Evolutionary conservation across 1,140 invertebrate genomes (phyloP).

Genomic region (Mya arenaria): DNA sequence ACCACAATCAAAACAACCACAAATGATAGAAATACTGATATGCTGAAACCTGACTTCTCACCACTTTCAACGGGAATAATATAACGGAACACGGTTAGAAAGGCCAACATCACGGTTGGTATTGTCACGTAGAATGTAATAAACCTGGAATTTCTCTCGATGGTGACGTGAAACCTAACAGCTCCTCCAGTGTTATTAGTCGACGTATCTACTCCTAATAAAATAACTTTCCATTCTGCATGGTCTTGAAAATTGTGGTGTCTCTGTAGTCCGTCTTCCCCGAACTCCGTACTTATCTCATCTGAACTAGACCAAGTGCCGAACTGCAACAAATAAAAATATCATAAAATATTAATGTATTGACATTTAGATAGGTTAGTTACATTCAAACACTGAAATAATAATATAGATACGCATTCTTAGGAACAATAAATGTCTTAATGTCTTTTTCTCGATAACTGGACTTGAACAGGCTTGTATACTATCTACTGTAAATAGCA

Average conservation of each 20-base stretch:
- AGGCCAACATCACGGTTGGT: constrained; percentile 50
- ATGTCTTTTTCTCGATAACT: too few relatives aligned
- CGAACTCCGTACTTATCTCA: constrained; percentile 19
- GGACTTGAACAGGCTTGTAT: too few relatives aligned
- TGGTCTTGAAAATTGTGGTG: constrained; percentile 33
- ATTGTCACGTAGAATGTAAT: constrained; percentile 41
- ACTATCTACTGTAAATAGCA: too few relatives aligned
- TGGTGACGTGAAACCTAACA: constrained; percentile 48
- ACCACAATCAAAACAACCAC: constrained; percentile 47
- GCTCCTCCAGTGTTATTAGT: not conserved
- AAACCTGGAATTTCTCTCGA: constrained; percentile 33
- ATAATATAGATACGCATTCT: too few relatives aligned
- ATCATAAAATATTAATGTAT: too few relatives aligned
- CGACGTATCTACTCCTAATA: not conserved
- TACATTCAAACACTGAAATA: too few relatives aligned
- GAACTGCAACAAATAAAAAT: too few relatives aligned
- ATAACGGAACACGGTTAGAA: constrained; percentile 50
- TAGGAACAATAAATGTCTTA: too few relatives aligned
- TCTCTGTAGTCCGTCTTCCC: constrained; percentile 1
- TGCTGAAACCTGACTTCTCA: constrained; percentile 49
- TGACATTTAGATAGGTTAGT: too few relatives aligned
- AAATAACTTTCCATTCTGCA: constrained; percentile 24
- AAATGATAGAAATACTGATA: constrained; percentile 56
- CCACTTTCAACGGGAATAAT: constrained; percentile 46
- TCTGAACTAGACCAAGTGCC: constrained; percentile 24